Evolutionary conservation across 2,797 vertebrate genomes (phyloP).

Genomic region (Platyrinchus mystaceus): DNA sequence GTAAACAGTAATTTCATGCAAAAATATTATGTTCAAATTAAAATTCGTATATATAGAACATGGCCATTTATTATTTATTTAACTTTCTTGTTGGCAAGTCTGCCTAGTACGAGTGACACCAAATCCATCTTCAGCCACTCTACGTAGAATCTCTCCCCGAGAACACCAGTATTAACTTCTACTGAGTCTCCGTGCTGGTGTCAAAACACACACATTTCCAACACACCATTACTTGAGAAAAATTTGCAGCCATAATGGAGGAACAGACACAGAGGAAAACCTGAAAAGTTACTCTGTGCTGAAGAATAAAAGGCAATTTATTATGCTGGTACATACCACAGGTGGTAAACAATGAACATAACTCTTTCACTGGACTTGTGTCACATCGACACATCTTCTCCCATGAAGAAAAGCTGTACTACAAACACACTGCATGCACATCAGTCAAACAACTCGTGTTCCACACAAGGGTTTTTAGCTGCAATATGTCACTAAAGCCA

Average conservation of each 20-base stretch:
- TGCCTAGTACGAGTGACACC: neutral
- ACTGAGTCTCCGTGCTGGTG: neutral
- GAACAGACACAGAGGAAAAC: neutral
- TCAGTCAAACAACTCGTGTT: neutral
- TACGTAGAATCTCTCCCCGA: neutral
- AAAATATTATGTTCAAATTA: neutral
- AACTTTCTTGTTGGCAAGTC: neutral
- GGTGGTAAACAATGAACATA: neutral
- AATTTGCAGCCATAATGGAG: neutral
- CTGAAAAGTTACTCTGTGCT: neutral
- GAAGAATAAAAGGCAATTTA: neutral
- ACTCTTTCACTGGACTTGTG: neutral
- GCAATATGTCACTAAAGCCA: neutral
- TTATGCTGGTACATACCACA: neutral
- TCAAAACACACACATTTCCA: neutral
- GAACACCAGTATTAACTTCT: neutral
- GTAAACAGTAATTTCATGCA: neutral
- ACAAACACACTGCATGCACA: neutral
- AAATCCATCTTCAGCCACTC: neutral
- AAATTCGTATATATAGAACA: neutral
- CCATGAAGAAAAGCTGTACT: neutral
- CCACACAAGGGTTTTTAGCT: accelerated
- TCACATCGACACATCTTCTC: neutral
- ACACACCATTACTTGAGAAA: neutral
- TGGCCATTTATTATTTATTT: neutral